A percentile compares a stretch with the other conserved stretches of the same genome.
phyloP scores from a whole-genome alignment of 2,113 vertebrate species.

The Lipotes vexillifer region DNA sequence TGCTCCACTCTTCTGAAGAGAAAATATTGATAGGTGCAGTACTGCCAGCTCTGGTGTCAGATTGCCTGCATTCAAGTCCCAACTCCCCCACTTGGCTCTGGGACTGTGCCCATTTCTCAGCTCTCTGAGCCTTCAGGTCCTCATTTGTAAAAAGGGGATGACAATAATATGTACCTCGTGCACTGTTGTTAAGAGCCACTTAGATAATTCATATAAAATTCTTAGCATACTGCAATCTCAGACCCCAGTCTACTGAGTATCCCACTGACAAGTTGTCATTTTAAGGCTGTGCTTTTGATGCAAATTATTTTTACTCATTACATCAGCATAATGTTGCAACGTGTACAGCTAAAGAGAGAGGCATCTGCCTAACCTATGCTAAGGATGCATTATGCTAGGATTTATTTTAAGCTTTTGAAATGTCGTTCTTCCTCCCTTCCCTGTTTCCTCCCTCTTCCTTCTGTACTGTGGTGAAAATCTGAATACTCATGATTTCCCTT shows the following conservation, averaged over 20 bases:
- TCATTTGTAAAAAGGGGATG: background rate
- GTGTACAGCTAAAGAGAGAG: background rate
- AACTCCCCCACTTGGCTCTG: background rate
- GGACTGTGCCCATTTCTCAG: background rate
- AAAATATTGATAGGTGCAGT: too few species aligned
- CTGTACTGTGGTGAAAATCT: background rate
- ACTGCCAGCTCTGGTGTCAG: background rate
- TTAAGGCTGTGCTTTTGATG: conserved; percentile 5
- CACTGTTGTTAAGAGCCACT: background rate
- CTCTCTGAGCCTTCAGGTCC: background rate
- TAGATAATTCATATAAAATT: background rate
- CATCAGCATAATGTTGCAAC: conserved; percentile 31
- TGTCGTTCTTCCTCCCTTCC: conserved; percentile 30
- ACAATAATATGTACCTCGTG: background rate
- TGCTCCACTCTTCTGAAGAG: background rate
- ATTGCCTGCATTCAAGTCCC: background rate
- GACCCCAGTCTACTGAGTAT: background rate
- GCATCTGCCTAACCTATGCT: conserved; percentile 35
- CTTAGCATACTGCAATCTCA: background rate
- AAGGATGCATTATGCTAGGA: conserved; percentile 13
- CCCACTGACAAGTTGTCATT: background rate
- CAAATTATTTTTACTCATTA: conserved; percentile 26
- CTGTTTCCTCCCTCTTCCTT: background rate
- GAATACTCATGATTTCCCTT: background rate
- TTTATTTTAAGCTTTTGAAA: conserved; percentile 70